Conservation (phyloP, 2,113 vertebrate species). For the Lagopus muta region DNA sequence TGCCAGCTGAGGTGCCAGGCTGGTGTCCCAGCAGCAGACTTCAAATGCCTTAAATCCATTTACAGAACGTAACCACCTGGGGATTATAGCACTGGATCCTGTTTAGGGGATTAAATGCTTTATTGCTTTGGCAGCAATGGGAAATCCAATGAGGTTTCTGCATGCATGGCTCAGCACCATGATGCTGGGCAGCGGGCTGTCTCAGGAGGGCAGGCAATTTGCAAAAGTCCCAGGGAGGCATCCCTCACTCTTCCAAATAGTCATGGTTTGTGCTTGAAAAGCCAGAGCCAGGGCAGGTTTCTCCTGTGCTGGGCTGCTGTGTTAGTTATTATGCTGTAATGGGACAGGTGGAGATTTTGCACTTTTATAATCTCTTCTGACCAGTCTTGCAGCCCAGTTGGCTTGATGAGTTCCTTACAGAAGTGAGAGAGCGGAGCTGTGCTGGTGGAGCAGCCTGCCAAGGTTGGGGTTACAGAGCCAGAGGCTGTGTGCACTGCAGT, state of each 20-base stretch:
- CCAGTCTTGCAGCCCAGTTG: not conserved
- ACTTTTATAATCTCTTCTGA: not conserved
- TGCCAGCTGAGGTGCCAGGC: not conserved
- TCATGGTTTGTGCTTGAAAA: not conserved
- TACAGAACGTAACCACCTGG: not conserved
- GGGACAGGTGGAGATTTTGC: not conserved
- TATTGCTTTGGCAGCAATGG: not conserved
- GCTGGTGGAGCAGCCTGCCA: not conserved
- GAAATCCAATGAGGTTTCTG: not conserved
- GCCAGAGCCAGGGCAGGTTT: not conserved
- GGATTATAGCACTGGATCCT: not conserved
- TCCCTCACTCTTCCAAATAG: not conserved
- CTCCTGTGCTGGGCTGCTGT: not conserved
- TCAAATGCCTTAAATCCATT: not conserved
- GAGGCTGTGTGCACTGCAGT: not conserved
- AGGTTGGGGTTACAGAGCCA: not conserved
- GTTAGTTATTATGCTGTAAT: not conserved
- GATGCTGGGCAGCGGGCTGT: not conserved
- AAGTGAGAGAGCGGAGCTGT: not conserved
- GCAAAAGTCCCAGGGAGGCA: not conserved
- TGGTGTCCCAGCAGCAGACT: not conserved
- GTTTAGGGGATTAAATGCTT: not conserved
- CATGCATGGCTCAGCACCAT: rapidly evolving
- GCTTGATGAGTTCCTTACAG: not conserved
- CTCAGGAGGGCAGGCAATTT: not conserved